Conservation (phyloP, 2,797 vertebrate species). For the Myotis findleyi region DNA sequence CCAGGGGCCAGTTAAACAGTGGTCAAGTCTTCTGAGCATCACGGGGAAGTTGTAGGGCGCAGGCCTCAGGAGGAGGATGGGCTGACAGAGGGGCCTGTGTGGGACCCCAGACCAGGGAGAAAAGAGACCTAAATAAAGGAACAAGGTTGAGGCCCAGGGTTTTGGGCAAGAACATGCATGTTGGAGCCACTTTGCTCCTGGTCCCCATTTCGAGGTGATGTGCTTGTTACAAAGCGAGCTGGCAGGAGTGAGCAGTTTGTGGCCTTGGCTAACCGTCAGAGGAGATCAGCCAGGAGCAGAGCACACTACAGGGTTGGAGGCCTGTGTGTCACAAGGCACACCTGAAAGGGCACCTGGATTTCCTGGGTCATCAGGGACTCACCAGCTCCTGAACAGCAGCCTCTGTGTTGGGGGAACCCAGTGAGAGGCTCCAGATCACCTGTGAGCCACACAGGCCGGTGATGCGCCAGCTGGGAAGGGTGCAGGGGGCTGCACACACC, state of each 20-base stretch:
- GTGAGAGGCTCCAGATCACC: not conserved
- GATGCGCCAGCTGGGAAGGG: not conserved
- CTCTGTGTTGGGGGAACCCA: not conserved
- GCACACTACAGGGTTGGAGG: no score
- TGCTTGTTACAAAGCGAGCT: not conserved
- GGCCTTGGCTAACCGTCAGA: not conserved
- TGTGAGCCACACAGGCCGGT: no score
- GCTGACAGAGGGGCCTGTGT: no score
- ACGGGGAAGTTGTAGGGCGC: no score
- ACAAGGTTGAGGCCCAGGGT: not conserved
- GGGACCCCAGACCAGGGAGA: no score
- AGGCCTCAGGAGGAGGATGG: no score
- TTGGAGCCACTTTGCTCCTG: not conserved
- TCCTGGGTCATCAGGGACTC: not conserved
- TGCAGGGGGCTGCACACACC: fast-evolving
- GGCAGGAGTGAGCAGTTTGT: not conserved
- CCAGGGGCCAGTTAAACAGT: not conserved
- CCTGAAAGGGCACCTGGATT: not conserved
- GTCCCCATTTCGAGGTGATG: not conserved
- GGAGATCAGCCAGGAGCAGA: no score
- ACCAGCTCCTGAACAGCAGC: not conserved
- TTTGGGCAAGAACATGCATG: not conserved
- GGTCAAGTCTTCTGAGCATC: no score
- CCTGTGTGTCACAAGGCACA: not conserved
- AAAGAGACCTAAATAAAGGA: no score